Evolutionary conservation across 2,888 invertebrate species (phyloP), one percentile per base, ranked within the genome.

Genomic region (Coleophora deauratella): DNA sequence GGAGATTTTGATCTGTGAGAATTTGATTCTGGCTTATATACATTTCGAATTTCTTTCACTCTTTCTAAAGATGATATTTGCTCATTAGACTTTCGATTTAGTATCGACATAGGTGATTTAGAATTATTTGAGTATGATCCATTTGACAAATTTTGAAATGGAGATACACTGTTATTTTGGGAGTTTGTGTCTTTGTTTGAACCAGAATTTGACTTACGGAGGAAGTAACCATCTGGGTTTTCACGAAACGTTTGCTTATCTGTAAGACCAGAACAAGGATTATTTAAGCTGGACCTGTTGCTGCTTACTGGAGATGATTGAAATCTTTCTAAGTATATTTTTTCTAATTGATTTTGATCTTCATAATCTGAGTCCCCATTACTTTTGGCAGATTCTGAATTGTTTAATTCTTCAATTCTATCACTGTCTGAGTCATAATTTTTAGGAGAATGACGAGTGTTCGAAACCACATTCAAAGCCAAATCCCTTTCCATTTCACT

Each of bases 241-340:
- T 58, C 55, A 40, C 50, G 56, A 33, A 45, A 32, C 13, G 32
- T 51, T 41, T 34, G 46, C 39, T 39, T 57, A 46, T 61, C 55
- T 14, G 44, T 45, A n/a, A 11, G 4, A n/a, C 10, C 31, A 31
- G 31, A n/a, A 2, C 9, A 45, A 30, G 48, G 52, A 28, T 58
- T 61, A 8, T 54, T 62, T 35, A 54, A 52, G 47, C 56, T 65
- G 27, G 69, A 63, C 50, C 50, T 59, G 31, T 55, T 64, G 35
- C 61, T 69, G 46, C 55, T 57, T 2, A 73, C 66, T 32, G 79
- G 72, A 37, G 50, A 49, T 33, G 66, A 64, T 47, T 63, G 72
- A 51, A 85, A 84, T 41, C 74, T 68, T 46, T 81, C 75, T 50
- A 66, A 61, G 41, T 84, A 82, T 15, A 81, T 62, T 54, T 72